These are phyloP conservation scores for Thunnus maccoyii DNA, from an alignment of 2,113 vertebrate species.

Conservation along the genomic window DNA sequence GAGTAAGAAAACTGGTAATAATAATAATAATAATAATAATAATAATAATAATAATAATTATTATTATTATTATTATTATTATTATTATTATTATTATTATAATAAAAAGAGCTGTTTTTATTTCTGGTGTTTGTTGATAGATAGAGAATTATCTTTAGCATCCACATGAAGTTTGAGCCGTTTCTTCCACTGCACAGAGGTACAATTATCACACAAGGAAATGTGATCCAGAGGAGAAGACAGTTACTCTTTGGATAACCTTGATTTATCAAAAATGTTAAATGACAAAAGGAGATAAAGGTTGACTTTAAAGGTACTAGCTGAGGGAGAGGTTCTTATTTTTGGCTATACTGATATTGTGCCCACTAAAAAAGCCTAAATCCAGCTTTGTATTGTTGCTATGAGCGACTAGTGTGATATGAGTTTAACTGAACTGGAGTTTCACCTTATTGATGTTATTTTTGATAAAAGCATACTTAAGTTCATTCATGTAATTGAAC, in stretches of 20 bases:
- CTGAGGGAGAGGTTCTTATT: neutral
- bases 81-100: no score
- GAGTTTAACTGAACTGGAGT: neutral
- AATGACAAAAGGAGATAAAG: slow-evolving; percentile 1
- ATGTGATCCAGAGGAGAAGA: slow-evolving; percentile 29
- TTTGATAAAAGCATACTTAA: no score
- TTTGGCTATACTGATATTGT: neutral
- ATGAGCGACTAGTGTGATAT: neutral
- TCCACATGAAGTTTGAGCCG: neutral
- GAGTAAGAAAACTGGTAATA: neutral
- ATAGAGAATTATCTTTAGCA: neutral
- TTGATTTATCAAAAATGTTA: slow-evolving; percentile 44
- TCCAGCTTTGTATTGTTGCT: neutral
- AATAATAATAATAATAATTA: no score
- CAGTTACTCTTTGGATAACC: slow-evolving; percentile 8
- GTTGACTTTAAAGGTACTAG: neutral
- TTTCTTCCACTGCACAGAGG: neutral
- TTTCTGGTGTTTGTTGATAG: slow-evolving; percentile 17
- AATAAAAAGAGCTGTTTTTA: neutral
- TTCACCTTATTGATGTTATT: no score
- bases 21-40: no score
- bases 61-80: no score
- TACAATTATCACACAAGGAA: slow-evolving; percentile 41
- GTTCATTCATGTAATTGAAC: no score
- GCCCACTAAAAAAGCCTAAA: neutral